A percentile compares a stretch with the other conserved stretches of the same genome.
Conservation (phyloP, 2,797 vertebrate genomes). For the Philypnodon macrostomus region DNA sequence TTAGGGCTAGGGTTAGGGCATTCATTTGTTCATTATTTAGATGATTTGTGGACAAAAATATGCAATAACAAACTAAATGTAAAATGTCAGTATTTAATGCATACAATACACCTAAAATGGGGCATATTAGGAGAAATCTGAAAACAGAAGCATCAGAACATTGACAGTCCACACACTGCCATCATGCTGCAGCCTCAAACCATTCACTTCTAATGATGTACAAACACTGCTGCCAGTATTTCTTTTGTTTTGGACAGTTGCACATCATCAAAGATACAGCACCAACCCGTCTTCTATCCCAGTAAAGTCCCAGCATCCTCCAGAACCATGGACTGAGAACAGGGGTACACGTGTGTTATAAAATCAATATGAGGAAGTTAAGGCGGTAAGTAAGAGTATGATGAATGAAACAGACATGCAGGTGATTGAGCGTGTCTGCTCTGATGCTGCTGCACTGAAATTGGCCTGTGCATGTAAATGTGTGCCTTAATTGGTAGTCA, state of each 20-base stretch:
- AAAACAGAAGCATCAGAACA: constrained; percentile 36
- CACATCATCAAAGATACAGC: constrained; percentile 25
- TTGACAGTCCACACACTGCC: constrained; percentile 45
- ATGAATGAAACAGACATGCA: constrained; percentile 57
- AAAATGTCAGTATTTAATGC: too few species aligned
- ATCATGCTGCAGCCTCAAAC: constrained; percentile 48
- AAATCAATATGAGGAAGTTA: constrained; percentile 50
- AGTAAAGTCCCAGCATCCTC: constrained; percentile 12
- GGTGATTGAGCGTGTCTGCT: constrained; percentile 66
- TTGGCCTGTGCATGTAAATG: constrained; percentile 73
- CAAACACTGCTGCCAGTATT: constrained; percentile 22
- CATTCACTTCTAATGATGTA: constrained; percentile 43
- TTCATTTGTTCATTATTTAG: too few species aligned
- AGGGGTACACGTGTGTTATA: constrained; percentile 18
- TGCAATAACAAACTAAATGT: too few species aligned
- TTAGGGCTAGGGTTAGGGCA: too few species aligned
- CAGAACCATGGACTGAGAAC: constrained; percentile 15
- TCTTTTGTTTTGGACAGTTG: constrained; percentile 22
- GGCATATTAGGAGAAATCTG: too few species aligned
- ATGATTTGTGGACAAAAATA: too few species aligned
- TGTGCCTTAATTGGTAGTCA: constrained; percentile 70
- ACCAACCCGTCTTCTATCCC: constrained; percentile 9
- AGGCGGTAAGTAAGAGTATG: constrained; percentile 46
- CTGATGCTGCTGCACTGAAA: constrained; percentile 46
- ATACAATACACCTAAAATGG: constrained; percentile 24